phyloP scores from a whole-genome alignment of 2,113 vertebrate genomes.

The Siphamia tubifer region DNA sequence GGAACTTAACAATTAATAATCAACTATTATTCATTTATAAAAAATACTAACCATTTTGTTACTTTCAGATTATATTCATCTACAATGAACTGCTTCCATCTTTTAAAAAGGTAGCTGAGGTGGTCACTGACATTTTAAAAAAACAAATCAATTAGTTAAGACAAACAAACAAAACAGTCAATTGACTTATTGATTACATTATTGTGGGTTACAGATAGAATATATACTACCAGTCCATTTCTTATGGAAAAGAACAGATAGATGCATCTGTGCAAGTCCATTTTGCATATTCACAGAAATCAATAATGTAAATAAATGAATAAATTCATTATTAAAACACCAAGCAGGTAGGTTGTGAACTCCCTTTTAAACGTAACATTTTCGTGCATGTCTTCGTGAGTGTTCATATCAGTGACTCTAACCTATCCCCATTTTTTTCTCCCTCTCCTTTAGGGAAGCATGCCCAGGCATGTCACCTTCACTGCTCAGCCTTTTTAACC shows the following conservation, averaged over 20 bases:
- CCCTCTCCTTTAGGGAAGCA: slow-evolving; percentile 60
- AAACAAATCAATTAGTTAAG: background rate
- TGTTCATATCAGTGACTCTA: slow-evolving; percentile 46
- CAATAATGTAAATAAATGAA: too few relatives aligned
- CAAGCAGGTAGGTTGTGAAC: slow-evolving; percentile 20
- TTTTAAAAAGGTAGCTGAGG: background rate
- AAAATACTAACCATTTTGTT: too few relatives aligned
- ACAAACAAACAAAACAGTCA: background rate
- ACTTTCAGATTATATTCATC: too few relatives aligned
- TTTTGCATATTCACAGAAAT: too few relatives aligned
- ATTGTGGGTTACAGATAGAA: background rate
- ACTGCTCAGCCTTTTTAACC: slow-evolving; percentile 67
- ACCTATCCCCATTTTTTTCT: slow-evolving; percentile 56
- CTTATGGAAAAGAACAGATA: background rate
- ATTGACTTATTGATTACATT: background rate
- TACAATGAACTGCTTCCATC: too few relatives aligned
- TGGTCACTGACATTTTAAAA: background rate
- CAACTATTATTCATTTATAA: too few relatives aligned
- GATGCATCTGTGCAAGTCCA: too few relatives aligned
- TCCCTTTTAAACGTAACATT: slow-evolving; percentile 21
- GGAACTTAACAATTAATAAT: too few relatives aligned
- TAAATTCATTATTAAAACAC: background rate
- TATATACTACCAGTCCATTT: background rate
- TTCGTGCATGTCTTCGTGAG: slow-evolving; percentile 21
- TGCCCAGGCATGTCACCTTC: slow-evolving; percentile 73